phyloP scores from a whole-genome alignment of 1,140 invertebrate species.

The Theocolax elegans region DNA sequence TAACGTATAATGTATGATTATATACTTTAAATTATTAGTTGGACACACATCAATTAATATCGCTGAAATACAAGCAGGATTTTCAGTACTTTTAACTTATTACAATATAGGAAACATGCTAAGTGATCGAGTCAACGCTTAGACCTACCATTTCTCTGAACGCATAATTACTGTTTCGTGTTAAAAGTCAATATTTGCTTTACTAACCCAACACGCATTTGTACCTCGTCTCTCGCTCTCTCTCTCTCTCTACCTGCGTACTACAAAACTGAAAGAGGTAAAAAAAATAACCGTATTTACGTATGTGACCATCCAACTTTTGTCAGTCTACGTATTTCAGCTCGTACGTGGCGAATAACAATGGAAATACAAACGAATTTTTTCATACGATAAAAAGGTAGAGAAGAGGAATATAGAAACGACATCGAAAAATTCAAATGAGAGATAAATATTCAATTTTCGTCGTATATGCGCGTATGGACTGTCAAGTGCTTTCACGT shows the following conservation, averaged over 20 bases:
- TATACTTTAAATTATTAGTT: no score
- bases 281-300: background rate
- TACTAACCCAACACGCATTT: conserved; percentile 32
- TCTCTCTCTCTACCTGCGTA: background rate
- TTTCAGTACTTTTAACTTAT: no score
- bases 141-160: conserved; percentile 42
- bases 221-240: conserved; percentile 10
- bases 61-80: no score
- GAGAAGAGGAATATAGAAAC: background rate
- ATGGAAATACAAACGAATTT: conserved; percentile 8
- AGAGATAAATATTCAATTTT: conserved; percentile 33
- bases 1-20: no score
- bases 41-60: no score
- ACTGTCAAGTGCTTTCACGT: background rate
- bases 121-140: conserved; percentile 5
- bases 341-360: background rate
- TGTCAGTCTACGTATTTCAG: no score
- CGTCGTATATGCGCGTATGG: background rate
- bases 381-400: background rate
- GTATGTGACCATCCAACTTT: no score
- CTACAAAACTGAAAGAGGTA: background rate
- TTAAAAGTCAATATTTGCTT: conserved; percentile 30
- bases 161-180: conserved; percentile 53
- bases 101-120: no score
- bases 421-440: conserved; percentile 28